These are phyloP conservation scores for Scomber japonicus DNA, from an alignment of 2,113 vertebrate species.

Conservation along the genomic window DNA sequence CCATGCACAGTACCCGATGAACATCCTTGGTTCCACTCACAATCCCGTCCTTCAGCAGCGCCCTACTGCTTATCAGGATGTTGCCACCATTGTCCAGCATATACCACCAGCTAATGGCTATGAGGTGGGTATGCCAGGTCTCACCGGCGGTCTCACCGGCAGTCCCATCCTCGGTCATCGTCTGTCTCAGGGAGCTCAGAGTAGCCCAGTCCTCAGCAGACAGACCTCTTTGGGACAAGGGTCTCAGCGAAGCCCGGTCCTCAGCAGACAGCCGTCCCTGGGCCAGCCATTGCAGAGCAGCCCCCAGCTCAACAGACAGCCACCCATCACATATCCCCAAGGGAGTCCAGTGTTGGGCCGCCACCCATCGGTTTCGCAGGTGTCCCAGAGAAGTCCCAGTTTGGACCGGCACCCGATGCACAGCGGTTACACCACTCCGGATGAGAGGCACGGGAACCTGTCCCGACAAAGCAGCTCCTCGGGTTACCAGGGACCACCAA, in stretches of 20 bases:
- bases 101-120: constrained; percentile 72
- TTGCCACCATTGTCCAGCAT: constrained; percentile 47
- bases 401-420: constrained; percentile 89
- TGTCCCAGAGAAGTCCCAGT: constrained; percentile 89
- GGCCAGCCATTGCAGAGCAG: constrained; percentile 76
- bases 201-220: constrained; percentile 72
- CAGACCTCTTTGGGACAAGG: constrained; percentile 69
- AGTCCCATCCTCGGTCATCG: constrained; percentile 76
- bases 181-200: constrained; percentile 68
- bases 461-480: constrained; percentile 96
- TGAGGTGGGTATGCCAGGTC: constrained; percentile 51
- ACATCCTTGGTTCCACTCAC: constrained; percentile 84
- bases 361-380: constrained; percentile 78
- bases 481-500: constrained; percentile 93
- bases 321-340: constrained; percentile 75
- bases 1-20: constrained; percentile 85
- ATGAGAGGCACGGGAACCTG: constrained; percentile 90
- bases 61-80: constrained; percentile 70
- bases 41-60: constrained; percentile 85
- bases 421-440: constrained; percentile 90
- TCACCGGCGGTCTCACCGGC: constrained; percentile 46
- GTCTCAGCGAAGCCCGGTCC: constrained; percentile 75
- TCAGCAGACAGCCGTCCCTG: constrained; percentile 77
- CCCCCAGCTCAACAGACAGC: constrained; percentile 80
- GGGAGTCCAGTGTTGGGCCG: constrained; percentile 87